These are phyloP conservation scores for Epinotia nisella DNA, from an alignment of 2,888 invertebrate species.

Conservation along the genomic window DNA sequence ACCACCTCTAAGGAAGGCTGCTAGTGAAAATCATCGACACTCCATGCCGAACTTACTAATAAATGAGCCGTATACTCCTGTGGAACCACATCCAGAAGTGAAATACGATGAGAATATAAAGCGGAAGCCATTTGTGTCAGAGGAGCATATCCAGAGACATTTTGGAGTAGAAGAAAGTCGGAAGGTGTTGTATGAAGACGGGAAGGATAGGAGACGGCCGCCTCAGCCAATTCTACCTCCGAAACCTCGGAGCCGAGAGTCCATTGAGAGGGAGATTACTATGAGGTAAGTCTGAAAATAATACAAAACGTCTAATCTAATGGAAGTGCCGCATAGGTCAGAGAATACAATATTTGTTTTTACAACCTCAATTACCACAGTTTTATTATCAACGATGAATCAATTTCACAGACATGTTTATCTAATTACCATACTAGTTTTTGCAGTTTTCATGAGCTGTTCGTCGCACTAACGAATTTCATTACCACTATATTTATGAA, in stretches of 20 bases:
- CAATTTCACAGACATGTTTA: not conserved
- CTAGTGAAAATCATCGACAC: slow-evolving; percentile 70
- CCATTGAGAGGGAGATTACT: slow-evolving; percentile 78
- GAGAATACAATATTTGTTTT: no score
- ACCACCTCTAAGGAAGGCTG: slow-evolving; percentile 60
- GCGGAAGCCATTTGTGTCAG: slow-evolving; percentile 77
- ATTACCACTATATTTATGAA: not conserved
- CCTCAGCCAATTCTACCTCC: slow-evolving; percentile 71
- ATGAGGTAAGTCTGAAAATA: slow-evolving; percentile 67
- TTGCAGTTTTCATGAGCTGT: not conserved
- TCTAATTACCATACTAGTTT: not conserved
- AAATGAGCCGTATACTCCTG: slow-evolving; percentile 64
- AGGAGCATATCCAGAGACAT: slow-evolving; percentile 78
- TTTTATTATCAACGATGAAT: not conserved
- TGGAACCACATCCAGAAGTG: slow-evolving; percentile 61
- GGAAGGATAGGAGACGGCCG: slow-evolving; percentile 55
- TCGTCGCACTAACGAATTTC: not conserved
- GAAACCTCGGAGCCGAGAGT: slow-evolving; percentile 74
- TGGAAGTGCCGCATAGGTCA: not conserved
- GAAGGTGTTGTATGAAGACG: slow-evolving; percentile 69
- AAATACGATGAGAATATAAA: slow-evolving; percentile 68
- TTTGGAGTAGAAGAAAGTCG: slow-evolving; percentile 79
- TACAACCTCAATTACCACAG: not conserved
- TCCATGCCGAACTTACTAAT: slow-evolving; percentile 81
- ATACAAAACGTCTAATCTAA: not conserved